phyloP scores from a whole-genome alignment of 2,888 invertebrate genomes.

The Rhingia rostrata region DNA sequence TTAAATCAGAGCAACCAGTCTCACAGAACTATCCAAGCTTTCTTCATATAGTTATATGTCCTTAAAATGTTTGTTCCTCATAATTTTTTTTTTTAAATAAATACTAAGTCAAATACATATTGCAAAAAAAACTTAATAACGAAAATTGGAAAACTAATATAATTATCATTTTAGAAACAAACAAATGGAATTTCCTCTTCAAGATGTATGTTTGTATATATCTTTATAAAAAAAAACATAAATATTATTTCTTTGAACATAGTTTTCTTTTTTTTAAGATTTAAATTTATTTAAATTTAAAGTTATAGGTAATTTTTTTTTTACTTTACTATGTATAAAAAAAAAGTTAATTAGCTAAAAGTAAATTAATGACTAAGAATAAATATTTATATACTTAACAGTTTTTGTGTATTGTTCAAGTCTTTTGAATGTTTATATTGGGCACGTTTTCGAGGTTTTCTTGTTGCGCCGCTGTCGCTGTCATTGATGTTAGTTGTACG shows the following conservation, averaged over 20 bases:
- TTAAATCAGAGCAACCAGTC: too few species aligned
- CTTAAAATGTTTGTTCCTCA: conserved; percentile 3
- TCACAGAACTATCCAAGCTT: too few species aligned
- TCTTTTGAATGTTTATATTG: conserved; percentile 49
- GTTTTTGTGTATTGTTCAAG: conserved; percentile 37
- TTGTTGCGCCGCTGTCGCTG: conserved; percentile 27
- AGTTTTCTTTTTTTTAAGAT: conserved; percentile 1
- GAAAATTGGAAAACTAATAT: conserved; percentile 3
- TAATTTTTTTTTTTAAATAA: conserved; percentile 51
- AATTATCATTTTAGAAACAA: conserved; percentile 33
- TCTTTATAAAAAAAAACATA: conserved; percentile 42
- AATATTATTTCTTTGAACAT: conserved; percentile 45
- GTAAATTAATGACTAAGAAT: conserved; percentile 68
- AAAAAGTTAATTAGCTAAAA: conserved; percentile 63
- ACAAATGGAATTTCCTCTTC: conserved; percentile 47
- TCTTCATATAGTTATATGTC: background rate
- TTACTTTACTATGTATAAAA: conserved; percentile 40
- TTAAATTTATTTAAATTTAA: conserved; percentile 28
- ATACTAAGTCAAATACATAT: conserved; percentile 49
- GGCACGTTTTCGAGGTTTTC: conserved; percentile 50
- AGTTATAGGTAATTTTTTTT: conserved; percentile 60
- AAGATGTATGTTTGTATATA: conserved; percentile 15
- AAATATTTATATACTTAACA: conserved; percentile 70
- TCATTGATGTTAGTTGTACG: conserved; percentile 32
- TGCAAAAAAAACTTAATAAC: conserved; percentile 47